These are phyloP conservation scores for Scophthalmus maximus DNA, from an alignment of 2,113 vertebrate species.

Conservation along the genomic window DNA sequence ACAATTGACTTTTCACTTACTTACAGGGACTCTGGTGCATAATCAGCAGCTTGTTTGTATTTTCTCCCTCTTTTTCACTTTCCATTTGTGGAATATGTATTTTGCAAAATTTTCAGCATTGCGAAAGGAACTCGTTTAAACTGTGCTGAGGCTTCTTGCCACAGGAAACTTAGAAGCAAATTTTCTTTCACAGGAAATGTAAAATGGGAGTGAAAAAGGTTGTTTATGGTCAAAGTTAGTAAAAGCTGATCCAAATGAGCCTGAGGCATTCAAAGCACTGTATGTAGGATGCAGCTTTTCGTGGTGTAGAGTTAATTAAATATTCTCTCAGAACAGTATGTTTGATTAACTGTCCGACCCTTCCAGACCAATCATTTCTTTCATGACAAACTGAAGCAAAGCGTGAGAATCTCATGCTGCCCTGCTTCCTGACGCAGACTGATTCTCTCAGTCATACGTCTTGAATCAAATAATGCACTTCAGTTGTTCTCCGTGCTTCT, in stretches of 20 bases:
- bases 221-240: not conserved
- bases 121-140: not conserved
- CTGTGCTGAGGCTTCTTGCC: not conserved
- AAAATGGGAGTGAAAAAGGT: not conserved
- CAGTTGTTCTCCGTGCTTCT: conserved; percentile 6
- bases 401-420: not conserved
- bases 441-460: not conserved
- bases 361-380: no score
- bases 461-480: conserved; percentile 4
- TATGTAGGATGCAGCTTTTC: not conserved
- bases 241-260: no score
- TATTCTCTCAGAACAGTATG: not conserved
- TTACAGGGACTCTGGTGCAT: conserved; percentile 48
- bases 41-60: conserved; percentile 61
- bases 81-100: conserved; percentile 16
- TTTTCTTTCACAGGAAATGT: not conserved
- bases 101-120: conserved; percentile 1
- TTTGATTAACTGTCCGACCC: not conserved
- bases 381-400: conserved; percentile 15
- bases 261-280: not conserved
- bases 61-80: not conserved
- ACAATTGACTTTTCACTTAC: conserved; percentile 48
- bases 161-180: not conserved
- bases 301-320: not conserved
- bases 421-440: not conserved